Base-by-base conservation (phyloP, 1,140 invertebrate species). In the Pseudomyrmex sp. region DNA sequence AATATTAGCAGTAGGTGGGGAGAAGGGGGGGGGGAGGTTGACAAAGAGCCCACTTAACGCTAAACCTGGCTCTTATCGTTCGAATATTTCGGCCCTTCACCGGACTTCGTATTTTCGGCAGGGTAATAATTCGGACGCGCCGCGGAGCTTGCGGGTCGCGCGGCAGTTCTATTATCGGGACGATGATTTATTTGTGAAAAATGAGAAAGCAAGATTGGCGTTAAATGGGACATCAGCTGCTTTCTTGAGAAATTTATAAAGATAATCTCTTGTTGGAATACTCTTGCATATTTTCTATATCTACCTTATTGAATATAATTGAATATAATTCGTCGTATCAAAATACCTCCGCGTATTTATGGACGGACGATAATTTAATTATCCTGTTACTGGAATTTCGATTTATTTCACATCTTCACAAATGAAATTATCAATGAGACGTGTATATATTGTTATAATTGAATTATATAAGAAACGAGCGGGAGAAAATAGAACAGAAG, bases 1-100 rank as follows among this genome's bases (percentile, higher is more conserved):
- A 87, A 87, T 85, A 87, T 87, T 87, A 87, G 62, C 79, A 59
- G 77, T 72, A 62, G 79, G 50, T 52, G 65, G 79, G 56, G 18
- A 18, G 18, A 18, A 18, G 35, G 35, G 35, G 0, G 35, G 35
- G 20, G 5, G 35, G 35, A 7, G 35, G 35, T 73, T 76, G 79
- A 83, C 84, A 56, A 73, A 83, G 83, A 82, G 65, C 52, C 59
- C 69, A 62, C 80, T 85, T 83, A 82, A 82, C 54, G 75, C 56
- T 75, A 82, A 85, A 62, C 52, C 63, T 68, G 35, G 59, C 52
- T 26, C 62, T 72, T 82, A 76, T 82, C 66, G 54, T 20, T 62
- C 75, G 26, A 68, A 70, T 79, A 84, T 84, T 84, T 80, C 48
- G 46, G 23, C 58, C 9, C 5, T 18, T 80, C 66, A 35, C 18